Evolutionary conservation across 1,140 invertebrate species (phyloP), one percentile per base, ranked within the genome.

Genomic region (Bombus turneri): DNA sequence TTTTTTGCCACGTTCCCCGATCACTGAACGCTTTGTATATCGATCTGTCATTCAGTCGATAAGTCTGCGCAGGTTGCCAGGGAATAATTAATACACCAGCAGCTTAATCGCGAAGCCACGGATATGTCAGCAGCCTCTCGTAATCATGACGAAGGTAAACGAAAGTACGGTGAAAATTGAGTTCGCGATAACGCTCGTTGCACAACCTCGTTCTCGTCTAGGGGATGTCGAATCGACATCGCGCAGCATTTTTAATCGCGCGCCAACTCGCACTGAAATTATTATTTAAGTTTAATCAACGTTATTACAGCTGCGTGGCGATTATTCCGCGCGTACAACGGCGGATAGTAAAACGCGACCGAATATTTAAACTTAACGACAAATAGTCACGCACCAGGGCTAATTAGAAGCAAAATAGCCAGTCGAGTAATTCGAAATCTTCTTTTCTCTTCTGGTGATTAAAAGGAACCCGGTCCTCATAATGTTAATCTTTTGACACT

Each of bases 21-120:
- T 69, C 59, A n/a, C 2, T 71, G 66, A 2, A 9, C 18, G n/a
- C 2, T 12, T n/a, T 22, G 18, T 39, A 34, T 31, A 62, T 39
- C 37, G 22, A 47, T 25, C 62, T 81, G 68, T 85, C 71, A 75
- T 34, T 41, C 68, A 83, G 66, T 87, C 75, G 74, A 84, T 77
- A 77, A 84, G 74, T 41, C 62, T 43, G 81, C 72, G 80, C 80
- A 69, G 80, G 1, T 25, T 59, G 80, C 3, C 39, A 22, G 12
- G 57, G 75, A 84, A 79, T 84, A 84, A 87, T 87, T 87, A 87
- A 79, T 84, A 83, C 57, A 68, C 62, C 74, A 57, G 15, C 43
- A 68, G 75, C 37, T 86, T 78, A 78, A 62, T 83, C 53, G 53
- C 13, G 22, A 57, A 43, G 28, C 71, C 28, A 53, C 34, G 34